Conservation (phyloP, 2,888 invertebrate genomes). For the Abscondita cerata region DNA sequence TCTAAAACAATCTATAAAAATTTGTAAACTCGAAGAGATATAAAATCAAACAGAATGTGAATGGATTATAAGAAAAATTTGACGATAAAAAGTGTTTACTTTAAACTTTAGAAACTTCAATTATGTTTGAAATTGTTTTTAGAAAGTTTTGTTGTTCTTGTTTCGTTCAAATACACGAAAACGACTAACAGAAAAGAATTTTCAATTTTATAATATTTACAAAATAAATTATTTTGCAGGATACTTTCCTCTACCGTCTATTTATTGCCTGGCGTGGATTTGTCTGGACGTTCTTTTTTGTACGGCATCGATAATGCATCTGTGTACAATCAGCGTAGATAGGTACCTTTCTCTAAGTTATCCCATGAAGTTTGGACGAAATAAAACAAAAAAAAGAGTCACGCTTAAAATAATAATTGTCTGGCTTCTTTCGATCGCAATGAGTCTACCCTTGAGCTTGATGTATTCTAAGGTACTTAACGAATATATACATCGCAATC, state of each 20-base stretch:
- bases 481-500: constrained; percentile 4
- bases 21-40: no score
- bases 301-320: constrained; percentile 96
- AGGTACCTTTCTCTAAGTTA: constrained; percentile 90
- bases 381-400: constrained; percentile 85
- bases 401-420: constrained; percentile 91
- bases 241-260: constrained; percentile 80
- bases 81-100: no score
- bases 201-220: no score
- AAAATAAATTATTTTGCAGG: constrained; percentile 64
- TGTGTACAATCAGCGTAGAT: constrained; percentile 96
- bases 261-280: constrained; percentile 93
- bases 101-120: no score
- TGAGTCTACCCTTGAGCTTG: constrained; percentile 87
- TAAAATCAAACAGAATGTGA: no score
- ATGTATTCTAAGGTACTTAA: constrained; percentile 83
- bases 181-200: no score
- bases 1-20: no score
- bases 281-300: constrained; percentile 95
- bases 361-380: constrained; percentile 91
- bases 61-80: no score
- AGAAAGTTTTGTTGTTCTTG: no score
- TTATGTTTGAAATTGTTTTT: no score
- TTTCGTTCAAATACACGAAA: no score
- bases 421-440: constrained; percentile 91